These are phyloP conservation scores for Lepidocolaptes lacrymiger DNA, from an alignment of 2,797 vertebrate species.

Conservation along the genomic window DNA sequence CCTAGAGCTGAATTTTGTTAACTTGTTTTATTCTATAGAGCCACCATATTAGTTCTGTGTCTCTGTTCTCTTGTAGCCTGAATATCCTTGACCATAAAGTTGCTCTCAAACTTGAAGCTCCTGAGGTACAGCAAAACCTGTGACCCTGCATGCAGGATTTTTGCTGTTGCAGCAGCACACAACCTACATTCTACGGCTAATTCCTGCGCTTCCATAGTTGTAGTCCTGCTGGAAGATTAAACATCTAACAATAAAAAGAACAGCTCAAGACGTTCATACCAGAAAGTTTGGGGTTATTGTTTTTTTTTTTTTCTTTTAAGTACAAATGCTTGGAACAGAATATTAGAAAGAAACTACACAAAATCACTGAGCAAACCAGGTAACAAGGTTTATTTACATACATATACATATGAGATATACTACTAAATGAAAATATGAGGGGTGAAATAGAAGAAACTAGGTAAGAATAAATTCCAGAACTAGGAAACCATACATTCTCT, in stretches of 20 bases:
- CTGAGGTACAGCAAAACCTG: background rate
- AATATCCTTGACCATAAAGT: background rate
- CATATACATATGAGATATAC: background rate
- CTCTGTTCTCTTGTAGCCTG: background rate
- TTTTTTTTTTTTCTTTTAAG: background rate
- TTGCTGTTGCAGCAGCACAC: background rate
- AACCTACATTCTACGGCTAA: background rate
- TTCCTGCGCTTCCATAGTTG: background rate
- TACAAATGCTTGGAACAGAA: background rate
- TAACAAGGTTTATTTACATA: background rate
- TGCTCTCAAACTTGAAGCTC: background rate
- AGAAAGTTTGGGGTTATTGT: background rate
- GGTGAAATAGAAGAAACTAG: background rate
- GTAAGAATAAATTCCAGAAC: background rate
- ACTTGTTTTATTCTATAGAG: background rate
- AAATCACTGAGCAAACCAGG: background rate
- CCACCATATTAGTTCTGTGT: background rate
- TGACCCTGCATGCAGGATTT: background rate
- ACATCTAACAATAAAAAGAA: background rate
- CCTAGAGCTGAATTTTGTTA: background rate
- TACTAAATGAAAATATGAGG: background rate
- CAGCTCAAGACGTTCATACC: background rate
- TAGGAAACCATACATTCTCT: background rate
- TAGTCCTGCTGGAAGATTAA: background rate
- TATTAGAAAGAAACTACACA: background rate